Conservation (phyloP, 2,113 vertebrate genomes). For the Pterocles gutturalis region DNA sequence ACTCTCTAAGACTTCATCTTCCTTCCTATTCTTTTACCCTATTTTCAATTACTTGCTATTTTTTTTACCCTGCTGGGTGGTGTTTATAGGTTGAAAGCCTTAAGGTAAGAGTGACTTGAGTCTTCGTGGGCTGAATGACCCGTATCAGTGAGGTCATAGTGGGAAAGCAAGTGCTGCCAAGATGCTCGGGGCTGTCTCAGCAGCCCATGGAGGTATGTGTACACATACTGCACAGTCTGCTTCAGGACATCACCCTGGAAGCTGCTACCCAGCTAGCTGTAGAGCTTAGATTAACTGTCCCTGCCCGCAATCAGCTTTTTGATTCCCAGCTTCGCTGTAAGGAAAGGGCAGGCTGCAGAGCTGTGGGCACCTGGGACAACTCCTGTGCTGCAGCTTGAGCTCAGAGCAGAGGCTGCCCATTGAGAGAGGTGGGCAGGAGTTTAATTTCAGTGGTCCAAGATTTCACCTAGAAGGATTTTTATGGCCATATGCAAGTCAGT, state of each 20-base stretch:
- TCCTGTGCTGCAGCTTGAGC: background rate
- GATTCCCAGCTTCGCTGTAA: background rate
- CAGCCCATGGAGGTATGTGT: background rate
- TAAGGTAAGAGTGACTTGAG: background rate
- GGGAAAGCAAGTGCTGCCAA: background rate
- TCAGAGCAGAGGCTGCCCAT: background rate
- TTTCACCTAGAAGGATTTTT: background rate
- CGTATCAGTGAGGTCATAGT: background rate
- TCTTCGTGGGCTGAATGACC: background rate
- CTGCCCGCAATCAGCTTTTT: background rate
- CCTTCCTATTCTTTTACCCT: background rate
- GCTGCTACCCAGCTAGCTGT: background rate
- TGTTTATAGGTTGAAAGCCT: background rate
- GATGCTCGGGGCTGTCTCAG: background rate
- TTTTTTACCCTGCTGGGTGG: rapidly evolving
- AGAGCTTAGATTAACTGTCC: background rate
- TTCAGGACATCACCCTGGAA: background rate
- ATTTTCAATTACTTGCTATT: background rate
- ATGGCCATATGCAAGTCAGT: background rate
- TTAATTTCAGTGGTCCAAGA: background rate
- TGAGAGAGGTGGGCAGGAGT: background rate
- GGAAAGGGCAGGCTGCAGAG: background rate
- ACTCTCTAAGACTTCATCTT: background rate
- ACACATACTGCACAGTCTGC: background rate
- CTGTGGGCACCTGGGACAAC: background rate